Evolutionary conservation across 2,113 vertebrate species (phyloP), one percentile per base, ranked within the genome.

Genomic region (Phaethornis superciliosus): DNA sequence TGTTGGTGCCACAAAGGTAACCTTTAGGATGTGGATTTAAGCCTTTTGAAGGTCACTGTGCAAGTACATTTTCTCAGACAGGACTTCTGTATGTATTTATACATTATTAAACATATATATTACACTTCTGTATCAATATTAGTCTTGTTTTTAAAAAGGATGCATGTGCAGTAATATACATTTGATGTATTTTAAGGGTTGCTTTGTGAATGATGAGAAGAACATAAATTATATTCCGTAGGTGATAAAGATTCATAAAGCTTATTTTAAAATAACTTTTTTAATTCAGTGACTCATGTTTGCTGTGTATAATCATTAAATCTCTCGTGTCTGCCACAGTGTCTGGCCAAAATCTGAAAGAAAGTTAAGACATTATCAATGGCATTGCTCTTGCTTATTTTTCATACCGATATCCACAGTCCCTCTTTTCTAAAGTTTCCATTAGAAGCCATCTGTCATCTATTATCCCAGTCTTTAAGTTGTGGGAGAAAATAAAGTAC

Each of bases 21-120:
- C 71, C 40, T 90, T 83, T 79, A 85, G n/a, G 49, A 63, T 91
- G 47, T 85, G 85, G 83, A 13, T 28, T 81, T 85, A 82, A 80
- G 59, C 15, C 30, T 86, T 92, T 80, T 77, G 55, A 91, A 93
- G 89, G 81, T 80, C 86, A 92, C 46, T 67, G 85, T 70, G 17
- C 63, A 85, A 75, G 44, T 67, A 8, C n/a, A 10, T 68, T 92
- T 93, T 76, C 49, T 51, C 79, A 75, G 16, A 7, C 19, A 77
- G 15, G 59, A 81, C 71, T 42, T 0, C 0, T 49, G 17, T 55
- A 26, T 4, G 1, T 69, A 65, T 37, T 33, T 54, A 26, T 65
- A 33, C 22, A 28, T 77, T 91, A 55, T 78, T 83, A 89, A 77
- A 67, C 17, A 5, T 52, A 22, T 7, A 44, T 63, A 44, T 28